Evolutionary conservation across 2,797 vertebrate genomes (phyloP).

Genomic region (Adelosebastes latens): DNA sequence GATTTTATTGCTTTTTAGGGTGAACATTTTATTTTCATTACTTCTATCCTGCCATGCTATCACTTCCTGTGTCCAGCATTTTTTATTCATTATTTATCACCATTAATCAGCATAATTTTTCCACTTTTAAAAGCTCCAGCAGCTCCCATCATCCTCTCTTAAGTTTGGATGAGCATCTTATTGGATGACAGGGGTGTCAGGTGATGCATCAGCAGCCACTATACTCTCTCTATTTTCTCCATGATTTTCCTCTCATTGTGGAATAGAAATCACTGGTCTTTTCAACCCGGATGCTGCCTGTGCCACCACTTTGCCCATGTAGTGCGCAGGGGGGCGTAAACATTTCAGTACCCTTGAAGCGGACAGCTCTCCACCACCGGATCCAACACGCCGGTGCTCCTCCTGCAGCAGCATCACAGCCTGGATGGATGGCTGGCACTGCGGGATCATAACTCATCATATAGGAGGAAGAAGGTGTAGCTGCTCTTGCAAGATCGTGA

Average conservation of each 20-base stretch:
- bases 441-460: neutral
- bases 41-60: no score
- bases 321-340: constrained; percentile 55
- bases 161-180: constrained; percentile 54
- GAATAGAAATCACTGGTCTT: constrained; percentile 48
- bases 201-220: constrained; percentile 75
- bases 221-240: constrained; percentile 15
- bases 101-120: neutral
- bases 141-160: neutral
- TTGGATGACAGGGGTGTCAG: constrained; percentile 79
- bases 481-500: constrained; percentile 55
- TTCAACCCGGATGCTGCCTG: constrained; percentile 74
- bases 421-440: neutral
- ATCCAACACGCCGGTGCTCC: constrained; percentile 21
- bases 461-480: constrained; percentile 18
- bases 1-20: neutral
- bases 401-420: constrained; percentile 3
- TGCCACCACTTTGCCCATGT: constrained; percentile 38
- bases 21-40: no score
- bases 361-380: constrained; percentile 67
- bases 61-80: neutral
- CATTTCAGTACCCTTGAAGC: constrained; percentile 77
- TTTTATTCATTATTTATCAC: neutral
- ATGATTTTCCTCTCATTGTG: constrained; percentile 3
- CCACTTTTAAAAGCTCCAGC: neutral